Percentiles rank a stretch among this genome's conserved stretches.
phyloP scores from a whole-genome alignment of 1,140 invertebrate genomes.

The Drosophila prosaltans region DNA sequence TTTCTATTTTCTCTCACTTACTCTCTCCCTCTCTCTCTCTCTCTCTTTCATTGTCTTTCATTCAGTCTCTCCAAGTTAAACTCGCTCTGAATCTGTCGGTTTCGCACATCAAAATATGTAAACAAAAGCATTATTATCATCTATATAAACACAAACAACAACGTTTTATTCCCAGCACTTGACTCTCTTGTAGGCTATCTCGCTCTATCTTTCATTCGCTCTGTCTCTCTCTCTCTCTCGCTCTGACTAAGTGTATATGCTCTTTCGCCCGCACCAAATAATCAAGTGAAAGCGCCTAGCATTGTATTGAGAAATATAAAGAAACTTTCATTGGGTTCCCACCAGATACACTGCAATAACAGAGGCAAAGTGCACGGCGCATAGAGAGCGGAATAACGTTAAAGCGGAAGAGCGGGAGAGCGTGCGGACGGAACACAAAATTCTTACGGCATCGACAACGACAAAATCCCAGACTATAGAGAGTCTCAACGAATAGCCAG shows the following conservation, averaged over 20 bases:
- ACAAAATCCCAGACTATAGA: conserved; percentile 54
- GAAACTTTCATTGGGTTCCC: conserved; percentile 54
- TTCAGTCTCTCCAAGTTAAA: conserved; percentile 4
- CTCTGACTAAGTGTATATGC: conserved; percentile 27
- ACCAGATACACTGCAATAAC: conserved; percentile 39
- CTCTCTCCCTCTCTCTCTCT: conserved; percentile 7
- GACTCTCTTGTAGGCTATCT: conserved; percentile 22
- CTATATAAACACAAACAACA: conserved; percentile 75
- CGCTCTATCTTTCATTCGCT: neutral
- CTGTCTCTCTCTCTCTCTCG: conserved; percentile 22
- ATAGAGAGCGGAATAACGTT: conserved; percentile 31
- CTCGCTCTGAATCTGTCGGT: conserved; percentile 37
- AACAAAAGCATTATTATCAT: conserved; percentile 68
- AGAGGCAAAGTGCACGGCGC: conserved; percentile 75
- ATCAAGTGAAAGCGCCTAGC: conserved; percentile 76
- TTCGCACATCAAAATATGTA: conserved; percentile 74
- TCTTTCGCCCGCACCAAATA: conserved; percentile 74
- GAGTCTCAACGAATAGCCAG: conserved; percentile 34
- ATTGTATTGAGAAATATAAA: conserved; percentile 22
- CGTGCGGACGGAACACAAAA: conserved; percentile 47
- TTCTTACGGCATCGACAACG: conserved; percentile 66
- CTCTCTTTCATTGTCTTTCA: neutral
- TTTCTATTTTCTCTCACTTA: conserved; percentile 13
- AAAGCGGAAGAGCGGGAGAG: conserved; percentile 28
- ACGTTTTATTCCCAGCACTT: conserved; percentile 46